Conservation (phyloP, 2,113 vertebrate species). For the Lepidothrix coronata region DNA sequence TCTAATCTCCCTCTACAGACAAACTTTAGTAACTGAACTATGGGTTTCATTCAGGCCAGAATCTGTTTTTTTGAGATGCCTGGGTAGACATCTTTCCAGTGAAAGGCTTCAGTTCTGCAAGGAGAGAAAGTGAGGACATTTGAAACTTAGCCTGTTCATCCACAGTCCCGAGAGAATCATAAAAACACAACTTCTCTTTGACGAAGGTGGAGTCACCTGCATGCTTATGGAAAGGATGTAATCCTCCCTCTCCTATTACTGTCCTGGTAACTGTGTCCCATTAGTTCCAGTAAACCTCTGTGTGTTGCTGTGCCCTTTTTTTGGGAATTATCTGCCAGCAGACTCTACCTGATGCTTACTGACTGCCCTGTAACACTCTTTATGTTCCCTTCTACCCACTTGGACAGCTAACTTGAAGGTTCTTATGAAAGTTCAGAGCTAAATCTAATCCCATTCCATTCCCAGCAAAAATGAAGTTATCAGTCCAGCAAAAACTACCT, state of each 20-base stretch:
- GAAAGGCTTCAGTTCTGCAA: neutral
- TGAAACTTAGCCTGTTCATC: neutral
- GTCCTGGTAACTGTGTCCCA: neutral
- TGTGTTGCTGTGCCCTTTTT: neutral
- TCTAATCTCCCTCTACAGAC: conserved; percentile 53
- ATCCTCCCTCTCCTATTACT: neutral
- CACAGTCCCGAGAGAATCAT: neutral
- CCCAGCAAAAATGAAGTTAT: neutral
- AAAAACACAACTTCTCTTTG: neutral
- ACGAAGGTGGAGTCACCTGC: neutral
- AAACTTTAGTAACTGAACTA: neutral
- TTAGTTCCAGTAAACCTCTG: neutral
- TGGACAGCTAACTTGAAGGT: neutral
- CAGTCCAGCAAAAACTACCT: neutral
- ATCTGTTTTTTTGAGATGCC: neutral
- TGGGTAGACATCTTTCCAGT: neutral
- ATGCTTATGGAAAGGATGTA: neutral
- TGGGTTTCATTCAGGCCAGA: neutral
- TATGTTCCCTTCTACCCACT: neutral
- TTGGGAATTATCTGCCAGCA: neutral
- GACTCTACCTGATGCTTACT: neutral
- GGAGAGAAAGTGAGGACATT: neutral
- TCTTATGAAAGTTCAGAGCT: neutral
- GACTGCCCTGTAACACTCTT: neutral
- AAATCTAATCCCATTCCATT: neutral